phyloP scores from a whole-genome alignment of 2,888 invertebrate genomes.

The Drosophila peninsularis region DNA sequence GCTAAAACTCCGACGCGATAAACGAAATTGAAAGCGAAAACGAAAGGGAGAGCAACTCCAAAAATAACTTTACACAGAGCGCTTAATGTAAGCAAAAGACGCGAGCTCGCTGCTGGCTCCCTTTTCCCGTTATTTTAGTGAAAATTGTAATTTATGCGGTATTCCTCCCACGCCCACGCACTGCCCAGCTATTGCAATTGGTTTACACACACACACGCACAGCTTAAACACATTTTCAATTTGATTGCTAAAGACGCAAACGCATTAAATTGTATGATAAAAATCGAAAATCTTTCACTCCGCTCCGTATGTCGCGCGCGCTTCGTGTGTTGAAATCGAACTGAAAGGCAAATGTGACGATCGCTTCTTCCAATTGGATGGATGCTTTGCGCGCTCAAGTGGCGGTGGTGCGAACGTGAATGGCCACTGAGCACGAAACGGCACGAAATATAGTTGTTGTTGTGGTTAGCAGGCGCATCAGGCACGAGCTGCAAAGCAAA shows the following conservation, averaged over 20 bases:
- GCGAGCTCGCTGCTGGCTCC: conserved; percentile 1
- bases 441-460: conserved; percentile 2
- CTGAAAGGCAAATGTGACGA: conserved; percentile 53
- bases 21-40: conserved; percentile 36
- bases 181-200: conserved; percentile 24
- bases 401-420: conserved; percentile 34
- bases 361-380: conserved; percentile 56
- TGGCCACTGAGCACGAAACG: conserved; percentile 4
- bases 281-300: conserved; percentile 3
- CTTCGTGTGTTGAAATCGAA: conserved; percentile 62
- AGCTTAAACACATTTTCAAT: conserved; percentile 17
- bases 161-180: conserved; percentile 7
- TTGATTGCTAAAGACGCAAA: conserved; percentile 30
- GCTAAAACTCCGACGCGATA: conserved; percentile 19
- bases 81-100: conserved; percentile 51
- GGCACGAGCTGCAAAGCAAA: background rate
- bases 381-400: conserved; percentile 35
- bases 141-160: conserved; percentile 48
- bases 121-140: conserved; percentile 11
- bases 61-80: conserved; percentile 55
- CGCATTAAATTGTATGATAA: conserved; percentile 12
- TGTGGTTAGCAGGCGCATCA: background rate
- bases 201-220: conserved; percentile 11
- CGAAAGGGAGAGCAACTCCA: conserved; percentile 38
- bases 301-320: conserved; percentile 38